Conservation (phyloP, 2,888 invertebrate genomes). For the Ormyrus rosae region DNA sequence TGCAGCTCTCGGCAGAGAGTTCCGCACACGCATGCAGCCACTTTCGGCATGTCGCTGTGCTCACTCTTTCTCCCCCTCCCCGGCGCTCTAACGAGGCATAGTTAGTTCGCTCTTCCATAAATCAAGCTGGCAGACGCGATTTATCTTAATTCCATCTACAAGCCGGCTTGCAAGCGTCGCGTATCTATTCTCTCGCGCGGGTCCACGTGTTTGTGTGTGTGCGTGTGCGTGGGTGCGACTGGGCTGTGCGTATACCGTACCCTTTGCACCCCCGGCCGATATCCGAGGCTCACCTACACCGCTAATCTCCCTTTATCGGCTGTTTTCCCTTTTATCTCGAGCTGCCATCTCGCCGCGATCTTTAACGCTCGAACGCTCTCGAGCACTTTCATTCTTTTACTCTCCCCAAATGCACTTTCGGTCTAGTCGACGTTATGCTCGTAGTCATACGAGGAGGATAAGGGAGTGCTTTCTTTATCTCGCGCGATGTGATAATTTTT, state of each 20-base stretch:
- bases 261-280: background rate
- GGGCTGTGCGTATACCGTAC: background rate
- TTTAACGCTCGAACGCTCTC: conserved; percentile 12
- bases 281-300: conserved; percentile 1
- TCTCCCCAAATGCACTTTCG: too few relatives aligned
- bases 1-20: background rate
- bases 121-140: conserved; percentile 64
- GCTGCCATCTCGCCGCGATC: conserved; percentile 37
- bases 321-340: conserved; percentile 45
- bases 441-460: too few relatives aligned
- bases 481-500: too few relatives aligned
- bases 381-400: background rate
- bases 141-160: conserved; percentile 67
- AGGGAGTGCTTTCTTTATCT: too few relatives aligned
- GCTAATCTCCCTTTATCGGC: conserved; percentile 51
- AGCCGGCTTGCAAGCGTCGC: conserved; percentile 53
- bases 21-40: conserved; percentile 5
- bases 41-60: background rate
- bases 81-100: conserved; percentile 50
- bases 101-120: conserved; percentile 61
- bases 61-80: background rate
- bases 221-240: background rate
- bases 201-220: conserved; percentile 5
- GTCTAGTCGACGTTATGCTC: too few relatives aligned
- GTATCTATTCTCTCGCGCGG: conserved; percentile 58